These are phyloP conservation scores for Psophia crepitans DNA, from an alignment of 2,113 vertebrate genomes.

Conservation along the genomic window DNA sequence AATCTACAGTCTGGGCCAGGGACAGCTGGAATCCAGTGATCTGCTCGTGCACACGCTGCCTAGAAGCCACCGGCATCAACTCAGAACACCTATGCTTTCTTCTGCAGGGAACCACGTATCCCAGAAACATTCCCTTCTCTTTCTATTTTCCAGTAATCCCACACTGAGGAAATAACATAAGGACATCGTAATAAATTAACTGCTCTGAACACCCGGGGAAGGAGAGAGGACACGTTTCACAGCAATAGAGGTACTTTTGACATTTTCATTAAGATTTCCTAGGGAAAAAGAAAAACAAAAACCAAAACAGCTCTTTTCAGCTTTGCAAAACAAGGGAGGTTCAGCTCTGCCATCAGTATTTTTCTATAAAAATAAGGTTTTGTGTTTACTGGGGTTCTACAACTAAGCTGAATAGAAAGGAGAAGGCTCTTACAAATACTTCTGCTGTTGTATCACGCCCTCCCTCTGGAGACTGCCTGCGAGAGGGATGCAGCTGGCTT, in stretches of 20 bases:
- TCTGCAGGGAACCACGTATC: background rate
- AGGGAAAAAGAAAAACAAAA: background rate
- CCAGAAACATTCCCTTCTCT: background rate
- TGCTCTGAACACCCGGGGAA: background rate
- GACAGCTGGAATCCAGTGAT: background rate
- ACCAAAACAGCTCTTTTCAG: background rate
- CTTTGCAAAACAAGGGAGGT: conserved; percentile 27
- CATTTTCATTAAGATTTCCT: conserved; percentile 56
- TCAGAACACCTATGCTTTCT: background rate
- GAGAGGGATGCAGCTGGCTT: conserved; percentile 2
- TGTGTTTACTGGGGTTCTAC: conserved; percentile 54
- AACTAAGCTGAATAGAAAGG: conserved; percentile 60
- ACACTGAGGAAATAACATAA: background rate
- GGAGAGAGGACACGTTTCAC: conserved; percentile 28
- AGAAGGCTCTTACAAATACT: conserved; percentile 45
- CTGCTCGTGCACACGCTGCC: background rate
- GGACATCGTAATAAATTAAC: conserved; percentile 46
- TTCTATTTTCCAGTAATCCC: conserved; percentile 23
- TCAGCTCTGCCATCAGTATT: conserved; percentile 52
- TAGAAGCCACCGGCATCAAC: background rate
- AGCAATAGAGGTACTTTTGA: conserved; percentile 66
- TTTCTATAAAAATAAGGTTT: conserved; percentile 70
- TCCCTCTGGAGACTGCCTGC: background rate
- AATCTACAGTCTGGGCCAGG: background rate
- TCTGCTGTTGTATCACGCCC: background rate